Conservation (phyloP, 1,140 invertebrate genomes). For the Drosophila arizonae region DNA sequence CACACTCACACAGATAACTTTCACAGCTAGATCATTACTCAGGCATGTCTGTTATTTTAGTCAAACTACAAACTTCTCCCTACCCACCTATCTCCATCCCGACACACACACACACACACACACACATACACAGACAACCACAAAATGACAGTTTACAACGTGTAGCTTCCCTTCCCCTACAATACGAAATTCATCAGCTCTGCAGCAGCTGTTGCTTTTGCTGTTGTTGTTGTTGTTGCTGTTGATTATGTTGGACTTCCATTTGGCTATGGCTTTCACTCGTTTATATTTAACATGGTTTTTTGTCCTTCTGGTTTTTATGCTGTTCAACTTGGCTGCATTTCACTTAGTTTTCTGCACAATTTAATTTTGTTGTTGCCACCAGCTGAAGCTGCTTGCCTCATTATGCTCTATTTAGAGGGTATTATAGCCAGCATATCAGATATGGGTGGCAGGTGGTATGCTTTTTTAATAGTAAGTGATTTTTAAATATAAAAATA, state of each 20-base stretch:
- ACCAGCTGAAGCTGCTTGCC: slow-evolving; percentile 12
- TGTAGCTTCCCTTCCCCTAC: not conserved
- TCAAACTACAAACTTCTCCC: slow-evolving; percentile 12
- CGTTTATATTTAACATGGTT: slow-evolving; percentile 41
- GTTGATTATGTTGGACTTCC: slow-evolving; percentile 12
- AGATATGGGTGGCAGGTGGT: not conserved
- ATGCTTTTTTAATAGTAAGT: too few species aligned
- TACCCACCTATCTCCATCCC: not conserved
- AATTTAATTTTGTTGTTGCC: slow-evolving; percentile 56
- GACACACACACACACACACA: too few species aligned
- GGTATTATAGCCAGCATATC: not conserved
- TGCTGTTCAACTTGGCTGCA: slow-evolving; percentile 58
- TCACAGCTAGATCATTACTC: slow-evolving; percentile 47
- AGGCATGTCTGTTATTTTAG: slow-evolving; percentile 18
- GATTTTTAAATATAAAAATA: too few species aligned
- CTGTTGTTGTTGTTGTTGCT: not conserved
- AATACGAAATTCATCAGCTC: slow-evolving; percentile 13
- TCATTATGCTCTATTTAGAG: slow-evolving; percentile 25
- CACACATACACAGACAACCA: slow-evolving; percentile 7
- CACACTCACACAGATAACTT: slow-evolving; percentile 22
- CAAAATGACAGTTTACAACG: slow-evolving; percentile 59
- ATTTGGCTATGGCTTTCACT: slow-evolving; percentile 12
- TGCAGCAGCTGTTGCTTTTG: slow-evolving; percentile 3
- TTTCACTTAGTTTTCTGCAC: slow-evolving; percentile 71
- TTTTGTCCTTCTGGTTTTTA: slow-evolving; percentile 22